phyloP scores from a whole-genome alignment of 2,113 vertebrate species.

The Diadophis punctatus region DNA sequence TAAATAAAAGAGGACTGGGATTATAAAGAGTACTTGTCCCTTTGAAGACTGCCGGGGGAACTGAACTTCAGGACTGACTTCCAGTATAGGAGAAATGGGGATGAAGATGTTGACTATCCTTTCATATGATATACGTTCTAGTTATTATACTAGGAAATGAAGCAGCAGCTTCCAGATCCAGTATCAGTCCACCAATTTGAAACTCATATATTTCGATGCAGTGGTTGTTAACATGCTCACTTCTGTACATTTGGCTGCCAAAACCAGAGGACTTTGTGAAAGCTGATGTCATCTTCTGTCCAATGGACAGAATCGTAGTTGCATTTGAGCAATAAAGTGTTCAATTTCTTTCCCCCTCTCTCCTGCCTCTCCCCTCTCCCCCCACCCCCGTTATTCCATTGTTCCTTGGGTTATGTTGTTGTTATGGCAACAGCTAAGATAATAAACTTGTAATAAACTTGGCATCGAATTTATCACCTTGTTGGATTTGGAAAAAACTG shows the following conservation, averaged over 20 bases:
- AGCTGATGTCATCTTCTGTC: background rate
- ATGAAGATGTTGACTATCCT: background rate
- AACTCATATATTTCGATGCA: background rate
- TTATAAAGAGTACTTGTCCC: background rate
- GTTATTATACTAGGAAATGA: background rate
- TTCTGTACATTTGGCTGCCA: background rate
- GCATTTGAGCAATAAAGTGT: background rate
- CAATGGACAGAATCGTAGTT: background rate
- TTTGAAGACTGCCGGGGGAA: background rate
- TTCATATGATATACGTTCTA: background rate
- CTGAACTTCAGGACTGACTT: background rate
- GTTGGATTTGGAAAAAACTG: slow-evolving; percentile 1
- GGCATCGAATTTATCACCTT: background rate
- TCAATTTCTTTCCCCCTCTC: background rate
- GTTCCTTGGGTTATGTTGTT: background rate
- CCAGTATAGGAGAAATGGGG: background rate
- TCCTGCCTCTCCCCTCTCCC: background rate
- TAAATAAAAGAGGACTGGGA: background rate
- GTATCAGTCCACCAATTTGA: background rate
- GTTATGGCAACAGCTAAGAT: slow-evolving; percentile 13
- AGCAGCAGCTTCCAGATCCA: background rate
- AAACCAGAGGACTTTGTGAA: background rate
- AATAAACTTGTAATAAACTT: slow-evolving; percentile 19
- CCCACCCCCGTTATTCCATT: background rate
- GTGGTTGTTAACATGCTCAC: background rate